Evolutionary conservation across 2,888 invertebrate genomes (phyloP), one percentile per base, ranked within the genome.

Genomic region (Leucoma salicis): DNA sequence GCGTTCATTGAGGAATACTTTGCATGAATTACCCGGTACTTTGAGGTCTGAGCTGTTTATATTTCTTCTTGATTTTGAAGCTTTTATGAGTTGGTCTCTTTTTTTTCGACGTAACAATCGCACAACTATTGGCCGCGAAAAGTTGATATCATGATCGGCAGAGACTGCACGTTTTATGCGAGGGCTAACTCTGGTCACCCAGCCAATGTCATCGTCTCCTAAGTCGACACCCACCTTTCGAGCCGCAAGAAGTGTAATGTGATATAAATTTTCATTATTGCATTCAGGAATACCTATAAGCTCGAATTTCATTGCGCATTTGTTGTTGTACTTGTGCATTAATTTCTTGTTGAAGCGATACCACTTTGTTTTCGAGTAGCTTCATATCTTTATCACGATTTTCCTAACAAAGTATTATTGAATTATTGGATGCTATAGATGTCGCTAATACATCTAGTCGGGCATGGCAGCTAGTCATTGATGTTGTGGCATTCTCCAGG

Each of bases 281-380:
- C 34, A 8, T 13, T 62, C 58, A 0, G 42, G 41, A 6, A 62
- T 24, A 2, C 55, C 61, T 1, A 31, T 7, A 10, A 61, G 36
- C 29, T 62, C 52, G n/a, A 1, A 58, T 1, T 21, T 58, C 53
- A 28, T 57, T 62, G 4, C 45, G 33, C 12, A 57, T 12, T 2
- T 35, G 35, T 1, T 29, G 29, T 24, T 54, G 55, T 3, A 45
- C 42, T 31, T 53, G 49, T 10, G 32, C 14, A n/a, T 41, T 47
- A 6, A 53, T 6, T 14, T 53, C 42, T 6, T 39, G 34, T 36
- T 54, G 28, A 1, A 52, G 41, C 2, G 24, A 18, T 6, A 12
- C 18, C 1, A 52, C 42, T 13, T 28, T 35, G 6, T 11, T 13
- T 11, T 31, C 35, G 5, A 43, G 28, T 3, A 16, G 2, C 31